Evolutionary conservation across 2,797 vertebrate genomes (phyloP).

Genomic region (Anguilla marmorata): DNA sequence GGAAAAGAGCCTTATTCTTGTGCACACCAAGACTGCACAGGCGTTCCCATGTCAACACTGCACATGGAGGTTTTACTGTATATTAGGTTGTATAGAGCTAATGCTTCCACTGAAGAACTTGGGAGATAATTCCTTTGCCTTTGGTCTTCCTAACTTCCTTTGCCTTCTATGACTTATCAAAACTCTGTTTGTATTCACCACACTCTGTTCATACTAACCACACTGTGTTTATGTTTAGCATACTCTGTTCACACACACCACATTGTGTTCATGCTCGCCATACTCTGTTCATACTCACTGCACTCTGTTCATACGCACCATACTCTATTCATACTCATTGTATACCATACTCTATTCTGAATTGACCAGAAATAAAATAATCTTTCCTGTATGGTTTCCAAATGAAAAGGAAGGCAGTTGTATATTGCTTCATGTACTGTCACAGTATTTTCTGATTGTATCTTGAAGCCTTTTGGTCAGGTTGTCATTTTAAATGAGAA

Average conservation of each 20-base stretch:
- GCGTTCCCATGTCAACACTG: slow-evolving; percentile 40
- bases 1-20: slow-evolving; percentile 34
- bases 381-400: neutral
- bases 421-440: neutral
- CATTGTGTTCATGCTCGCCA: neutral
- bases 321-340: neutral
- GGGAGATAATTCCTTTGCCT: neutral
- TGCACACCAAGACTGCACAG: slow-evolving; percentile 38
- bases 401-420: neutral
- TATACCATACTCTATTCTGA: neutral
- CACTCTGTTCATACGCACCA: neutral
- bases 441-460: neutral
- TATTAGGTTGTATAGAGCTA: neutral
- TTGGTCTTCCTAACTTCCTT: neutral
- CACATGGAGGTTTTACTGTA: slow-evolving; percentile 15
- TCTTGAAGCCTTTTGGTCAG: neutral
- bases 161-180: neutral
- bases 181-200: neutral
- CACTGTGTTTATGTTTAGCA: too few species aligned
- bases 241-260: neutral
- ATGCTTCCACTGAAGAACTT: neutral
- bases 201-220: neutral
- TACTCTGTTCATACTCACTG: neutral
- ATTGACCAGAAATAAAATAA: neutral
- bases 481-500: neutral